A percentile compares a stretch with the other conserved stretches of the same genome.
Conservation (phyloP, 2,888 invertebrate species). For the Chromoteleia sp. region DNA sequence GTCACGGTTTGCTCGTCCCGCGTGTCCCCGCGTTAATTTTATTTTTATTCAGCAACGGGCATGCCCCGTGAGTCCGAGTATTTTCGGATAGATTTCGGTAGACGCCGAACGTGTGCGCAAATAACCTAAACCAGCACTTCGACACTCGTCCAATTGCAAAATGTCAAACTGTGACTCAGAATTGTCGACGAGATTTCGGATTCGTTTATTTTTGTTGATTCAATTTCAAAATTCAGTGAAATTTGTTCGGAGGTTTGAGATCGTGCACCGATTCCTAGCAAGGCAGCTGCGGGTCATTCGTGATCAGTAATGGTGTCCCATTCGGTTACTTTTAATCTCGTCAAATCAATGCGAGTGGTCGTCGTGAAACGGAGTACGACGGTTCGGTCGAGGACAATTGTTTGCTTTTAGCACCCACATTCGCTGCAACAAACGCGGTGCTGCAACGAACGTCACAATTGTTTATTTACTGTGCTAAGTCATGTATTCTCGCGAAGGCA, state of each 20-base stretch:
- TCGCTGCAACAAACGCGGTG: neutral
- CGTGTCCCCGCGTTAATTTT: neutral
- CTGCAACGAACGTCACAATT: neutral
- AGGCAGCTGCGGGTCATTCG: conserved; percentile 45
- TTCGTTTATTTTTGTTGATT: conserved; percentile 41
- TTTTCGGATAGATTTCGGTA: conserved; percentile 79
- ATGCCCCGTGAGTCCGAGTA: conserved; percentile 67
- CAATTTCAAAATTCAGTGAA: neutral
- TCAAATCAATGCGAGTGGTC: conserved; percentile 33
- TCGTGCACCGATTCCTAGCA: neutral
- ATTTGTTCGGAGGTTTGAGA: neutral
- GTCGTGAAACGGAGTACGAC: neutral
- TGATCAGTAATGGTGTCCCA: conserved; percentile 58
- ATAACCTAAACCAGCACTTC: conserved; percentile 73
- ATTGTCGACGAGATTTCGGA: conserved; percentile 69
- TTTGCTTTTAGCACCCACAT: conserved; percentile 7
- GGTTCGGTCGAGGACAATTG: conserved; percentile 2
- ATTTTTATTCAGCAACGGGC: conserved; percentile 1
- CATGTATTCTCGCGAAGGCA: conserved; percentile 3
- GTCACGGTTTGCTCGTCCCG: conserved; percentile 32
- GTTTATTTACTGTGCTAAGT: conserved; percentile 12
- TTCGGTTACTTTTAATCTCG: conserved; percentile 60
- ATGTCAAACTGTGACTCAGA: conserved; percentile 74
- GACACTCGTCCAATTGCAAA: conserved; percentile 64
- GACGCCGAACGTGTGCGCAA: conserved; percentile 72